Evolutionary conservation across 2,797 vertebrate species (phyloP), one percentile per base, ranked within the genome.

Genomic region (Acrossocheilus fasciatus): DNA sequence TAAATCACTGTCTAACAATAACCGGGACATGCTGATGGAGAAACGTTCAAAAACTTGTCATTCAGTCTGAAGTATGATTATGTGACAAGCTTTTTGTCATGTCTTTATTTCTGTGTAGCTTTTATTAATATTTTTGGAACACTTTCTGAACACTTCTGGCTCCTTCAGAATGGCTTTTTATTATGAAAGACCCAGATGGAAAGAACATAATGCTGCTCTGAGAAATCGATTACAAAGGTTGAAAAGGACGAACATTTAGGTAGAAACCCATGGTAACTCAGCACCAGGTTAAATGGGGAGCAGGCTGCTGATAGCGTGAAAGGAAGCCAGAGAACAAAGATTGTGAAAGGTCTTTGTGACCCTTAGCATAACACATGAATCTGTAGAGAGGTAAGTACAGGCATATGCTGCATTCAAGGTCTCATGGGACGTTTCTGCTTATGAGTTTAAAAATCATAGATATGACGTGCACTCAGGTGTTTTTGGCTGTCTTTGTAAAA

Each of bases 1-100:
- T 86, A 86, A 86, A 86, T 86, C 57, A 54, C 41, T 81, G 84
- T 52, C 82, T 75, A 83, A 83, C 26, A 62, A 74, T 80, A 80
- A 79, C 39, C 34, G 7, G 20, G 20, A 50, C 52, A 85, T 41
- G 36, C 20, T 52, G 69, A 74, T 15, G 20, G 68, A 64, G 43
- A 47, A 75, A 74, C 34, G 2, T 81, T 80, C 77, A 80, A 30
- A 74, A 81, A 26, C 8, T 11, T 52, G 45, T 81, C 20, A 64
- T 50, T 73, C 69, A 64, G 4, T 47, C 15, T 52, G 57, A 75
- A 72, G 26, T 74, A 30, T 30, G 2, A 59, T 64, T 54, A n/a
- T n/a, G 30, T 74, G 69, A 81, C 50, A 75, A 34, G 30, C 11
- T 81, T 66, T 74, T 66, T 64, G 64, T 50, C 34, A 50, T 1